Base-by-base conservation (phyloP, 2,113 vertebrate genomes). In the Noctilio leporinus region DNA sequence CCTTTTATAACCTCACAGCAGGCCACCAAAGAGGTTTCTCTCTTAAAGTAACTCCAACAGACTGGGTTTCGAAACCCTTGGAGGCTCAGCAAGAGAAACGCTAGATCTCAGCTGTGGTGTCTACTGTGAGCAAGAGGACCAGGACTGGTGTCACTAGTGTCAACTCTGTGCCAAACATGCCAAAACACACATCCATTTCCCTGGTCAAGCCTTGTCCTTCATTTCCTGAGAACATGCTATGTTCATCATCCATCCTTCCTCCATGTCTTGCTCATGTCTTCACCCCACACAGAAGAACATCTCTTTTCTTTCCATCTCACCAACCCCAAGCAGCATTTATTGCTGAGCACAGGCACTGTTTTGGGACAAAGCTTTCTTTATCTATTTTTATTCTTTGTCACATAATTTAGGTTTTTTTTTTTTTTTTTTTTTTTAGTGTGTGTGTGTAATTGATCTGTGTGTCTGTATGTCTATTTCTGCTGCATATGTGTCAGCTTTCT, bases 281-380 rank as follows among this genome's bases (percentile, higher is more conserved):
- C 38, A 83, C 7, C 7, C 47, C 26, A 40, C 45, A 43, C 33
- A 22, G 40, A 72, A 55, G 5, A 6, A 40, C 40, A n/a, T 26
- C 38, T 17, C n/a, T 35, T 53, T 43, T 77, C 51, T 53, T 57
- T 67, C 47, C 45, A 20, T 47, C 62, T 75, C 11, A 12, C 20
- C 72, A 75, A 73, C 14, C 19, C 45, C 12, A 0, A 55, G 73
- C 40, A 70, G 57, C 19, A 33, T 64, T 47, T 70, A 59, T 8
- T 9, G 30, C 4, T n/a, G 17, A 91, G 49, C 5, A 40, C n/a
- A 75, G 86, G 49, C 5, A 24, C 0, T 22, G 19, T 51, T 93
- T 91, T 72, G 20, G 33, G 64, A 80, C 26, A 78, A 49, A 49
- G 59, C 20, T 12, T 76, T 85, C 90, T 69, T 69, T n/a, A 87